phyloP scores from a whole-genome alignment of 2,113 vertebrate species.

The Illadopsis cleaveri region DNA sequence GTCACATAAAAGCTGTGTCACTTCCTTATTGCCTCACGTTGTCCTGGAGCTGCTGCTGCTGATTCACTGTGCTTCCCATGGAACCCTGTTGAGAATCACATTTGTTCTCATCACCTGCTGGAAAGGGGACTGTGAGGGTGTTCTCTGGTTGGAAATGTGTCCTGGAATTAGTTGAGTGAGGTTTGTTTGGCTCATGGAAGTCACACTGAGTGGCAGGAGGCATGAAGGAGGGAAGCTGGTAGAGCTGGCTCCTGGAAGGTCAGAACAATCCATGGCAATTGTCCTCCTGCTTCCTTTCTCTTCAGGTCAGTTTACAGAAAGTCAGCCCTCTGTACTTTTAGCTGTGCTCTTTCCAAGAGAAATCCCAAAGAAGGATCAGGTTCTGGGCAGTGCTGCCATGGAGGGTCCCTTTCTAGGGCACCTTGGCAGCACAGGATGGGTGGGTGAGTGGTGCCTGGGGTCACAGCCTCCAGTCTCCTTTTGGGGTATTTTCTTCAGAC shows the following conservation, averaged over 20 bases:
- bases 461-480: neutral
- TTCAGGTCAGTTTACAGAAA: neutral
- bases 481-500: neutral
- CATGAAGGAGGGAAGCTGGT: neutral
- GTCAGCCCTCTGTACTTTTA: neutral
- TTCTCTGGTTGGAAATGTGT: neutral
- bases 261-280: neutral
- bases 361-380: neutral
- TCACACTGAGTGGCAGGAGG: neutral
- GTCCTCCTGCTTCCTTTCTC: neutral
- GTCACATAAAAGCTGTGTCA: neutral
- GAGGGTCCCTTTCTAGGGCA: neutral
- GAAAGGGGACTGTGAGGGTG: neutral
- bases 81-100: neutral
- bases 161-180: neutral
- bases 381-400: neutral
- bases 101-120: neutral
- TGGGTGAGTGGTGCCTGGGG: neutral
- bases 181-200: neutral
- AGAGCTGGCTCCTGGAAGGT: neutral
- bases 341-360: neutral
- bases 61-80: fast-evolving
- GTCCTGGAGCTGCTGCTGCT: neutral
- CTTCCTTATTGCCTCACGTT: fast-evolving
- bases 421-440: neutral